Conservation (phyloP, 2,888 invertebrate species). For the Acleris laterana region DNA sequence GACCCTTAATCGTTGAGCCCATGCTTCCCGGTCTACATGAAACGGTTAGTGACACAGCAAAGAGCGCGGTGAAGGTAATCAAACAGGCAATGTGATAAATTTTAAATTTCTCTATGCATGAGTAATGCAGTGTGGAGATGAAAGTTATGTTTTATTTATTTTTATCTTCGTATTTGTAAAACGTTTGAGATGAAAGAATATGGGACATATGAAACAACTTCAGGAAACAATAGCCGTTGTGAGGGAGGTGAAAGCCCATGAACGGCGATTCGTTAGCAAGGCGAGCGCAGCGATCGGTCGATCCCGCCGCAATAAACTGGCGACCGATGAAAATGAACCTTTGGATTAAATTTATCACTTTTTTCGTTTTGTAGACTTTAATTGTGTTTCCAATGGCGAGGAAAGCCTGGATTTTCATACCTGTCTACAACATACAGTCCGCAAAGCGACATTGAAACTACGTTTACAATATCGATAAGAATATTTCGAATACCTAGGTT, state of each 20-base stretch:
- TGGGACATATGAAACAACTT: conserved; percentile 52
- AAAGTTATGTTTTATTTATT: conserved; percentile 20
- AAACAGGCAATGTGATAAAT: conserved; percentile 27
- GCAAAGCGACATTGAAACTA: too few relatives aligned
- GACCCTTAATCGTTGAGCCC: not conserved
- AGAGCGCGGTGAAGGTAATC: conserved; percentile 20
- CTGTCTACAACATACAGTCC: too few relatives aligned
- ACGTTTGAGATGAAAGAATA: conserved; percentile 53
- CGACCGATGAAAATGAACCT: not conserved
- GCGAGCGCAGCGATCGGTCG: conserved; percentile 47
- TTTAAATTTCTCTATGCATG: conserved; percentile 33
- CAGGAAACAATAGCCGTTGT: conserved; percentile 63
- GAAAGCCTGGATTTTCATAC: too few relatives aligned
- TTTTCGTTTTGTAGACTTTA: not conserved
- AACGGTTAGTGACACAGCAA: conserved; percentile 18
- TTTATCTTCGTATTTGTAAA: conserved; percentile 16
- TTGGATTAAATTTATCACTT: not conserved
- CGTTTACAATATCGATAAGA: too few relatives aligned
- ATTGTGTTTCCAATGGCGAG: not conserved
- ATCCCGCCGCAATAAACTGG: conserved; percentile 2
- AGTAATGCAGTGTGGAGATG: conserved; percentile 10
- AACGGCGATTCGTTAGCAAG: conserved; percentile 66
- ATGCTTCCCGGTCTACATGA: not conserved
- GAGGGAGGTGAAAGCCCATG: conserved; percentile 62
- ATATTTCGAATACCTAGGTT: too few relatives aligned